These are phyloP conservation scores for Nematostella vectensis DNA, from an alignment of 92 coral and sea anemone species.

Conservation along the genomic window DNA sequence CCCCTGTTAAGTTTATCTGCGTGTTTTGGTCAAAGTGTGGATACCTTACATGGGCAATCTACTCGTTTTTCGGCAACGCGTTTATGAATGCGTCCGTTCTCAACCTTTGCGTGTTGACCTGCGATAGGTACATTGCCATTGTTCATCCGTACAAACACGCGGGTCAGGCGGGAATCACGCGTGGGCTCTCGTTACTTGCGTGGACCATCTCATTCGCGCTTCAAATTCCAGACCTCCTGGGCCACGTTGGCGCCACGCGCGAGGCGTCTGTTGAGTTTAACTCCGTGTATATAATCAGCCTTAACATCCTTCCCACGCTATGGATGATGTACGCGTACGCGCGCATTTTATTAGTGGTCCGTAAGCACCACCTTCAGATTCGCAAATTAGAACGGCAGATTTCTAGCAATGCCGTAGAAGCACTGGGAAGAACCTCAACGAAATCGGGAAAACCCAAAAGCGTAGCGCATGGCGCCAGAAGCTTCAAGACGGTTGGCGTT, in stretches of 20 bases:
- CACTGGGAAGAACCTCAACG: neutral
- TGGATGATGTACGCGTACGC: constrained; percentile 2
- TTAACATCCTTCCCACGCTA: neutral
- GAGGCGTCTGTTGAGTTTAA: neutral
- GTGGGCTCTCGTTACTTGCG: neutral
- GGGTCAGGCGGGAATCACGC: neutral
- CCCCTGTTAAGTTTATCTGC: neutral
- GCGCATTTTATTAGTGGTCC: neutral
- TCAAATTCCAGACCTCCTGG: neutral
- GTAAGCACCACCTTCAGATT: neutral
- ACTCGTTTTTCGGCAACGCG: neutral
- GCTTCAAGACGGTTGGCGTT: neutral
- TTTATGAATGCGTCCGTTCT: neutral
- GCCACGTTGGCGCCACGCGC: neutral
- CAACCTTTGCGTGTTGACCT: constrained; percentile 2
- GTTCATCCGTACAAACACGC: constrained; percentile 1
- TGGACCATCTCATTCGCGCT: neutral
- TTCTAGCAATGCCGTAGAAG: neutral
- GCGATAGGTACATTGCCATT: neutral
- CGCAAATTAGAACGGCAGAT: neutral
- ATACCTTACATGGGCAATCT: neutral
- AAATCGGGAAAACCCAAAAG: neutral
- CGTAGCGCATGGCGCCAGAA: neutral
- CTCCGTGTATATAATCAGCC: neutral
- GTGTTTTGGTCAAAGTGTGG: neutral